phyloP scores from a whole-genome alignment of 2,888 invertebrate species.

The Odontomyia ornata region DNA sequence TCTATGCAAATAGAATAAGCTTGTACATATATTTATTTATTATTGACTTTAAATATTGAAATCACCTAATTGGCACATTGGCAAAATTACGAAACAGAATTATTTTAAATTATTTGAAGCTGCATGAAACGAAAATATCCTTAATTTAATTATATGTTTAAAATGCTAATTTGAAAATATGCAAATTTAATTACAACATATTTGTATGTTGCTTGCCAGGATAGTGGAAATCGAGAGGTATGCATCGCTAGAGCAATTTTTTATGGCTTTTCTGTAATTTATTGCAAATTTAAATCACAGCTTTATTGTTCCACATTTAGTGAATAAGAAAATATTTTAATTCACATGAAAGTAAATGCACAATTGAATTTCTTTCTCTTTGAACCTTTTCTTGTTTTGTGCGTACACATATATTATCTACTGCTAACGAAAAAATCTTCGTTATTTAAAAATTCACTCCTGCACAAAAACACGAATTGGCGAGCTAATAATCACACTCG shows the following conservation, averaged over 20 bases:
- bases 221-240: constrained; percentile 78
- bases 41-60: background rate
- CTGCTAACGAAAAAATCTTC: too few species aligned
- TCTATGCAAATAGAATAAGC: background rate
- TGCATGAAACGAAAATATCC: constrained; percentile 6
- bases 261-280: constrained; percentile 53
- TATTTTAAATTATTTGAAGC: background rate
- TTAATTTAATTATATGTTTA: background rate
- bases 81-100: background rate
- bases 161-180: constrained; percentile 14
- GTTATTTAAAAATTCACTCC: background rate
- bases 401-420: too few species aligned
- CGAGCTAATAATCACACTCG: too few species aligned
- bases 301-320: background rate
- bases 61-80: constrained; percentile 24
- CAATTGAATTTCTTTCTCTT: background rate
- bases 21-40: background rate
- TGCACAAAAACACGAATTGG: too few species aligned
- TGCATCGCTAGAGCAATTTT: constrained; percentile 62
- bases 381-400: too few species aligned
- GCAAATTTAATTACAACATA: constrained; percentile 27
- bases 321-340: background rate
- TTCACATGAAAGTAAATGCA: constrained; percentile 21
- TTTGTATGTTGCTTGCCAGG: constrained; percentile 68
- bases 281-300: constrained; percentile 48